These are phyloP conservation scores for Polydrusus tereticollis DNA, from an alignment of 2,888 invertebrate species.

Conservation along the genomic window DNA sequence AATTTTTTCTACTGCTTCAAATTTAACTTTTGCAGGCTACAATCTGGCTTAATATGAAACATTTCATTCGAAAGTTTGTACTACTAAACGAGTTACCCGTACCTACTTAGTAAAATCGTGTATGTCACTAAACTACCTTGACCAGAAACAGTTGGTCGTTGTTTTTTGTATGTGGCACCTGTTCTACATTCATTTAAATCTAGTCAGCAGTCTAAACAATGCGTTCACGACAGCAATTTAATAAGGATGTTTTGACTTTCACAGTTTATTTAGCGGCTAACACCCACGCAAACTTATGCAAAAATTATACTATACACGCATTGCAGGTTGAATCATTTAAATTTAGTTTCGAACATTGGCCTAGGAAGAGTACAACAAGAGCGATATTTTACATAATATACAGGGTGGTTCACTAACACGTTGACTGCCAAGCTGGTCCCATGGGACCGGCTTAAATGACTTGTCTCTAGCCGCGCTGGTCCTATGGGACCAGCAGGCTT, in stretches of 20 bases:
- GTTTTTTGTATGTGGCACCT: slow-evolving; percentile 1
- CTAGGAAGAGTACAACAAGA: too few relatives aligned
- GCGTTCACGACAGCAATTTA: neutral
- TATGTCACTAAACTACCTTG: slow-evolving; percentile 20
- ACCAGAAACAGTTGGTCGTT: neutral
- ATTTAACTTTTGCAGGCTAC: too few relatives aligned
- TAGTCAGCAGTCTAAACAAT: slow-evolving; percentile 8
- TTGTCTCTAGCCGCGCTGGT: neutral
- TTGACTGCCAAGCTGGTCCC: neutral
- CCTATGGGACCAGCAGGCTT: neutral
- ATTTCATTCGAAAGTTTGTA: slow-evolving; percentile 1
- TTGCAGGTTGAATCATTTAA: too few relatives aligned
- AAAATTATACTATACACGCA: too few relatives aligned
- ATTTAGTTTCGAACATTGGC: too few relatives aligned
- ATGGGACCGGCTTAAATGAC: neutral
- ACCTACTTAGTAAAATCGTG: neutral
- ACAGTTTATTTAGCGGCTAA: neutral
- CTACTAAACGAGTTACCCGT: neutral
- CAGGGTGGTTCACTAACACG: too few relatives aligned
- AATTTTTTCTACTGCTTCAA: too few relatives aligned
- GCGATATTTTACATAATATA: too few relatives aligned
- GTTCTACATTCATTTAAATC: slow-evolving; percentile 13
- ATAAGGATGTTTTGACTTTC: slow-evolving; percentile 6
- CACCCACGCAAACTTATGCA: neutral
- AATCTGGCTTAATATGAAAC: too few relatives aligned